Conservation (phyloP, 2,113 vertebrate species). For the Peromyscus maniculatus region DNA sequence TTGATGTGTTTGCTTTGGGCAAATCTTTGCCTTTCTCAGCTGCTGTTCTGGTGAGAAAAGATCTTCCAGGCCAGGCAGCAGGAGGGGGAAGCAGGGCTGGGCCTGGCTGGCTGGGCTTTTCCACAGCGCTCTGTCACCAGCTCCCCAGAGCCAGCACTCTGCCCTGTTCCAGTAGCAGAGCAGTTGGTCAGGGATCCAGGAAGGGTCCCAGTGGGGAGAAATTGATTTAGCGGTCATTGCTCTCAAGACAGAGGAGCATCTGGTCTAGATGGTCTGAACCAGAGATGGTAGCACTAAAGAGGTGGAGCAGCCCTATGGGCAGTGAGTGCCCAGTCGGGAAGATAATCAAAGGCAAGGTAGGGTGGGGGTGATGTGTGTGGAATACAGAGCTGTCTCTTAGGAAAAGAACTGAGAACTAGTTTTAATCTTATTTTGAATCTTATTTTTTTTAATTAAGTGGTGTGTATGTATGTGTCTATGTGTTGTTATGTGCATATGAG, state of each 20-base stretch:
- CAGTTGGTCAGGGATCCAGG: background rate
- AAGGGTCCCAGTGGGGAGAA: background rate
- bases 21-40: conserved; percentile 69
- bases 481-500: background rate
- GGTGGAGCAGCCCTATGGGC: background rate
- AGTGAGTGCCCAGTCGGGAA: background rate
- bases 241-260: background rate
- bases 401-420: background rate
- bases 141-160: background rate
- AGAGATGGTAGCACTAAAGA: background rate
- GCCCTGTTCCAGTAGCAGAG: background rate
- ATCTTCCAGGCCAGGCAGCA: background rate
- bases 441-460: background rate
- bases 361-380: too few species aligned
- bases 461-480: background rate
- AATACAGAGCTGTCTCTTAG: background rate
- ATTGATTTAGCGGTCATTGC: background rate
- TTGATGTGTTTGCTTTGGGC: conserved; percentile 65
- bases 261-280: background rate
- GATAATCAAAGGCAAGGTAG: background rate
- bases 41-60: background rate
- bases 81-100: background rate
- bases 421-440: background rate
- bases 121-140: background rate
- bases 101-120: background rate